A percentile compares a stretch with the other conserved stretches of the same genome.
Conservation (phyloP, 2,113 vertebrate species). For the Bos indicus region DNA sequence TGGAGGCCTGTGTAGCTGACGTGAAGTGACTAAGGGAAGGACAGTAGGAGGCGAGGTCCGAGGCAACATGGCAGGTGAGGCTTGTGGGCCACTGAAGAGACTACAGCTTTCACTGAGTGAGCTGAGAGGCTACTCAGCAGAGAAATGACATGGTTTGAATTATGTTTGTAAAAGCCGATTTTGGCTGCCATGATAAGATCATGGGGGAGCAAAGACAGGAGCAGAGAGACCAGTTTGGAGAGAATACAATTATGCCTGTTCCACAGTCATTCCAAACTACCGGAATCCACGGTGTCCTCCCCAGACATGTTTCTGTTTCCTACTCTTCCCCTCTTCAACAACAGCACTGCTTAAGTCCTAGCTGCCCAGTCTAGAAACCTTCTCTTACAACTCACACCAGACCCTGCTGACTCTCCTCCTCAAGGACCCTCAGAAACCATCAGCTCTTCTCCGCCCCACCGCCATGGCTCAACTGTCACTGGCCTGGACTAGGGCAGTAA, state of each 20-base stretch:
- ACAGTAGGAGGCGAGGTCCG: neutral
- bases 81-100: neutral
- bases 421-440: neutral
- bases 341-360: neutral
- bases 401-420: neutral
- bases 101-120: neutral
- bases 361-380: neutral
- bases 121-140: neutral
- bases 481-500: neutral
- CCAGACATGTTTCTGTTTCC: neutral
- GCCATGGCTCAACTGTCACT: neutral
- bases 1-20: neutral
- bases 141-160: neutral
- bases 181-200: neutral
- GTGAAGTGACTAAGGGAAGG: neutral
- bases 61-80: neutral
- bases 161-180: neutral
- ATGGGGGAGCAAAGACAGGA: neutral
- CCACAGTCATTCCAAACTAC: neutral
- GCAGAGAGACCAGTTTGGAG: neutral
- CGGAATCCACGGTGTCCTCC: neutral
- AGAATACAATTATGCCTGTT: neutral
- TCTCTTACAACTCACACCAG: neutral
- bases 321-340: neutral
- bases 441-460: neutral